Percentiles rank a stretch among this genome's conserved stretches.
Conservation (phyloP, 2,888 invertebrate species). For the Drosophila picticornis region DNA sequence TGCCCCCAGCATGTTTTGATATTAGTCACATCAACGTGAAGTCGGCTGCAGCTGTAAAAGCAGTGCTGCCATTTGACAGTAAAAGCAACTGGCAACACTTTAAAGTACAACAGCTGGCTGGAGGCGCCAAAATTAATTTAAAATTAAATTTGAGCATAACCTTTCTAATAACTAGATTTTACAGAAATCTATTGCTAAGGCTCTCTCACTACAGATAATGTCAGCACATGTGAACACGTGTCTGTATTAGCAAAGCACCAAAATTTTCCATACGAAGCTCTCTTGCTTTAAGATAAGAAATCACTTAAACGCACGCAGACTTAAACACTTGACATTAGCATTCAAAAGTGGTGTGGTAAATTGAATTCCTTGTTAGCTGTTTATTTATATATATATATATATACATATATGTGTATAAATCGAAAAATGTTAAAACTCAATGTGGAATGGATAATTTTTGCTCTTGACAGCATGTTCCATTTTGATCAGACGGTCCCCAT, state of each 20-base stretch:
- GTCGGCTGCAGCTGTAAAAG: slow-evolving; percentile 16
- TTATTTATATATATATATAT: background rate
- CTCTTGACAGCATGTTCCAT: slow-evolving; percentile 82
- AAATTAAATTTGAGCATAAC: background rate
- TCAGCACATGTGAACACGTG: background rate
- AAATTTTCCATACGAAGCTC: slow-evolving; percentile 36
- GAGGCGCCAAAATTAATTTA: slow-evolving; percentile 8
- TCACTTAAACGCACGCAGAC: background rate
- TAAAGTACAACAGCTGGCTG: slow-evolving; percentile 2
- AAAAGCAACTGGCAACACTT: slow-evolving; percentile 18
- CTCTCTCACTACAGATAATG: background rate
- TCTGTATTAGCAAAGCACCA: background rate
- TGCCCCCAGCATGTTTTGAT: slow-evolving; percentile 47
- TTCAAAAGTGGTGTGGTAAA: background rate
- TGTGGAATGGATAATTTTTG: slow-evolving; percentile 82
- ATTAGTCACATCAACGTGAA: slow-evolving; percentile 31
- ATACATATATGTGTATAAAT: slow-evolving; percentile 3
- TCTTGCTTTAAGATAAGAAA: background rate
- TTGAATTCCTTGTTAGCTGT: background rate
- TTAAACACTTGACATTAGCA: background rate
- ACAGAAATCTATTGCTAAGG: background rate
- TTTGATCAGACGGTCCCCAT: slow-evolving; percentile 80
- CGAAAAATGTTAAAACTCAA: slow-evolving; percentile 68
- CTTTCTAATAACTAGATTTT: slow-evolving; percentile 31
- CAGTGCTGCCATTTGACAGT: slow-evolving; percentile 10